Evolutionary conservation across 2,113 vertebrate genomes (phyloP).

Genomic region (Cercocebus atys): DNA sequence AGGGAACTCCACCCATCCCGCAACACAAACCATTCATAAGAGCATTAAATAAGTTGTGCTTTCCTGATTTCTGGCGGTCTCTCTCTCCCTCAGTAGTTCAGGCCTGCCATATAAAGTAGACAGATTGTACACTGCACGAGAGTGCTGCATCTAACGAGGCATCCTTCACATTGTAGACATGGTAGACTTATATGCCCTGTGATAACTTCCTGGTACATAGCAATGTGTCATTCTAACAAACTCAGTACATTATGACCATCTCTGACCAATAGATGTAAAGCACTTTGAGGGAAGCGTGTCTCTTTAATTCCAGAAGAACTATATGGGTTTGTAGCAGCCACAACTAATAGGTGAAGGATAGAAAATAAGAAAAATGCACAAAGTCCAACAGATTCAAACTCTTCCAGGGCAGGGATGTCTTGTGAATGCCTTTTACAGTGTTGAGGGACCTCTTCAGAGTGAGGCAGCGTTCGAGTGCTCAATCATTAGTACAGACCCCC

Average conservation of each 20-base stretch:
- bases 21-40: not conserved
- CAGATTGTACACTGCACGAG: not conserved
- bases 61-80: not conserved
- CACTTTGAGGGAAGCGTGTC: not conserved
- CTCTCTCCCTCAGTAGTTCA: not conserved
- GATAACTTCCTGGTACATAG: not conserved
- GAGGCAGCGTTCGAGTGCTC: not conserved
- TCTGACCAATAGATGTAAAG: not conserved
- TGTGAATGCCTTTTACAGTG: not conserved
- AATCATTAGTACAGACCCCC: not conserved
- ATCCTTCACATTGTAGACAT: not conserved
- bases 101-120: not conserved
- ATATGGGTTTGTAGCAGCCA: not conserved
- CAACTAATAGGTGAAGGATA: not conserved
- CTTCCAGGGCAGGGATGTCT: not conserved
- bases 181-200: not conserved
- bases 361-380: not conserved
- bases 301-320: slow-evolving; percentile 1
- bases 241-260: not conserved
- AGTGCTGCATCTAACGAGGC: not conserved
- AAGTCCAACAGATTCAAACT: not conserved
- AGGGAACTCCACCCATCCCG: not conserved
- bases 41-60: not conserved
- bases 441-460: not conserved
- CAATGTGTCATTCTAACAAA: not conserved